phyloP scores from a whole-genome alignment of 2,888 invertebrate genomes.

The Aleiodes testaceus region DNA sequence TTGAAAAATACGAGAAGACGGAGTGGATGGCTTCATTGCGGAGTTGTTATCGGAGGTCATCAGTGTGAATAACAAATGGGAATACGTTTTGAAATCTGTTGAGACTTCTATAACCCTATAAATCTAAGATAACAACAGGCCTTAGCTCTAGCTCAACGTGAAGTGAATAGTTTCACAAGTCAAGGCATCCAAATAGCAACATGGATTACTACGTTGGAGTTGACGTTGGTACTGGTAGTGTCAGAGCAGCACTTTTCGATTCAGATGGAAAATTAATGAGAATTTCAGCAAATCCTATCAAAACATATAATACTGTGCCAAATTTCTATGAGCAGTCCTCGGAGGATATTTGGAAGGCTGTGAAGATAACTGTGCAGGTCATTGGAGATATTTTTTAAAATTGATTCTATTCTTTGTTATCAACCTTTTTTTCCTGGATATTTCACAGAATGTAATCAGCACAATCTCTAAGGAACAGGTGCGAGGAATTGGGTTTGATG shows the following conservation, averaged over 20 bases:
- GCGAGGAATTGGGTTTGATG: slow-evolving; percentile 95
- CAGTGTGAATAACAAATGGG: slow-evolving; percentile 7
- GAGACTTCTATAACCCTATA: slow-evolving; percentile 8
- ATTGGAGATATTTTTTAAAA: slow-evolving; percentile 46
- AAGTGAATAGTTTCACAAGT: background rate
- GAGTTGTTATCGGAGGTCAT: slow-evolving; percentile 13
- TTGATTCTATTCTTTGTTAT: background rate
- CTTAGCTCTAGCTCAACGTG: background rate
- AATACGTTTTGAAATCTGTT: background rate
- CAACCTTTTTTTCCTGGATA: slow-evolving; percentile 40
- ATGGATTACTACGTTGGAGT: slow-evolving; percentile 84
- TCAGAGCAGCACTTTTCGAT: slow-evolving; percentile 86
- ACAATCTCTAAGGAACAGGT: slow-evolving; percentile 76
- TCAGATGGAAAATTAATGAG: slow-evolving; percentile 80
- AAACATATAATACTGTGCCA: slow-evolving; percentile 84
- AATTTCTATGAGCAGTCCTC: slow-evolving; percentile 94
- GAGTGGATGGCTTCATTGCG: background rate
- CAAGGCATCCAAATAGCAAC: background rate
- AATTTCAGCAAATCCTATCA: slow-evolving; percentile 79
- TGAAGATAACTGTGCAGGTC: slow-evolving; percentile 85
- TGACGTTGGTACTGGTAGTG: slow-evolving; percentile 95
- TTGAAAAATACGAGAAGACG: too few relatives aligned
- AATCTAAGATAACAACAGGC: slow-evolving; percentile 1
- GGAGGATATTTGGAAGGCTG: slow-evolving; percentile 89
- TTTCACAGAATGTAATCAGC: slow-evolving; percentile 76